phyloP scores from a whole-genome alignment of 2,113 vertebrate species.

The Mesitornis unicolor region DNA sequence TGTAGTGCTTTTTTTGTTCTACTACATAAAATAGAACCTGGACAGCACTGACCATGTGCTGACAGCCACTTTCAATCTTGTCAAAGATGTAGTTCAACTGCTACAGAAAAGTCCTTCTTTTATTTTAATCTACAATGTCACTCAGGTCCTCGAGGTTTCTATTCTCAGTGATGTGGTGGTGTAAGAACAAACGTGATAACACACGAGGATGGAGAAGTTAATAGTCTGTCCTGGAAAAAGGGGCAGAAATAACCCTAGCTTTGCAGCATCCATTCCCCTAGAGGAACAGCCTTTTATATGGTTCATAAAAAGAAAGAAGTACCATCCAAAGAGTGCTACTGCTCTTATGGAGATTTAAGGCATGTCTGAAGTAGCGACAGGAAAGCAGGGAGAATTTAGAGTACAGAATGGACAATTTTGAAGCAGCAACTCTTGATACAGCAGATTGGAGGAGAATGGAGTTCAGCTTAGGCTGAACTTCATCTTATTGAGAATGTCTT shows the following conservation, averaged over 20 bases:
- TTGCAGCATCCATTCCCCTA: background rate
- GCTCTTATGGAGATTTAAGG: background rate
- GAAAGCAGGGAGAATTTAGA: background rate
- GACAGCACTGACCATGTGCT: background rate
- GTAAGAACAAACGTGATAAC: background rate
- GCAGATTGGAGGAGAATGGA: background rate
- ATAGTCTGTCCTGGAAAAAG: background rate
- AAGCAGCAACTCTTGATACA: background rate
- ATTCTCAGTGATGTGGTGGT: background rate
- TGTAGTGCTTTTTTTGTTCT: background rate
- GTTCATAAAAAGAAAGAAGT: background rate
- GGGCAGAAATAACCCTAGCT: background rate
- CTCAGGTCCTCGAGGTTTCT: background rate
- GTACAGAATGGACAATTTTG: background rate
- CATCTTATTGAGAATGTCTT: background rate
- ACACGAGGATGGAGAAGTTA: background rate
- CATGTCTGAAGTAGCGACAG: background rate
- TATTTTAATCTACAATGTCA: background rate
- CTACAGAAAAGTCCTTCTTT: background rate
- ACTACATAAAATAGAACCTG: background rate
- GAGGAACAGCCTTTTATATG: background rate
- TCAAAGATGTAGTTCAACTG: background rate
- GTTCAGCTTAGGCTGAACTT: background rate
- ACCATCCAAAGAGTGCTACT: background rate
- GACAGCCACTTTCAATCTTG: background rate